phyloP scores from a whole-genome alignment of 1,140 invertebrate species.

The Aphaenogaster rudis region DNA sequence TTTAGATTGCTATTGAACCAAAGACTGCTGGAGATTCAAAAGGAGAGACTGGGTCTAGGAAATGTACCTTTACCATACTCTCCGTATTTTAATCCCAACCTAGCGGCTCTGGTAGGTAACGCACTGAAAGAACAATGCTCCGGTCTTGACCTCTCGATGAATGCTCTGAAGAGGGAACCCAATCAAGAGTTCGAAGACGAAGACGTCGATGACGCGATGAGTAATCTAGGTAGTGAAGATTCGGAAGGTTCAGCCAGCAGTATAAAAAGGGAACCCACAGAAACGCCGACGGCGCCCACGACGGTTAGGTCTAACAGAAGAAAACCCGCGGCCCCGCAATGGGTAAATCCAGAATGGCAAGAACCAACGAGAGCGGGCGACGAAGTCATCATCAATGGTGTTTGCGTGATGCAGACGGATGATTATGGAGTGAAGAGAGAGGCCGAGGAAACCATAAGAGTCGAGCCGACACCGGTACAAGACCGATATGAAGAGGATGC shows the following conservation, averaged over 20 bases:
- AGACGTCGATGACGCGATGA: slow-evolving; percentile 91
- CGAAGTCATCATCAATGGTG: slow-evolving; percentile 96
- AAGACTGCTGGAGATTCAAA: slow-evolving; percentile 94
- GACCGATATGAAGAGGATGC: slow-evolving; percentile 89
- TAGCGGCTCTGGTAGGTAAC: slow-evolving; percentile 90
- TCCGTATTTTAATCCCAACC: slow-evolving; percentile 92
- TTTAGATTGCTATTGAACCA: slow-evolving; percentile 96
- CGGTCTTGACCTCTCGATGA: slow-evolving; percentile 94
- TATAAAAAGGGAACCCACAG: slow-evolving; percentile 88
- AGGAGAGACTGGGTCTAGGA: slow-evolving; percentile 92
- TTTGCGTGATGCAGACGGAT: slow-evolving; percentile 95
- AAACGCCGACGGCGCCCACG: slow-evolving; percentile 85
- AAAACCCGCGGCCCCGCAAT: slow-evolving; percentile 98
- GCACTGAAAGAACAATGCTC: slow-evolving; percentile 92
- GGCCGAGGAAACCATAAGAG: slow-evolving; percentile 90
- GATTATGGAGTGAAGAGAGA: slow-evolving; percentile 90
- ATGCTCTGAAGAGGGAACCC: slow-evolving; percentile 91
- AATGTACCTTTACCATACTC: slow-evolving; percentile 91
- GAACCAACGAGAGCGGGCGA: slow-evolving; percentile 89
- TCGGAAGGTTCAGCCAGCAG: slow-evolving; percentile 87
- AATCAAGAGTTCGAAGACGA: slow-evolving; percentile 91
- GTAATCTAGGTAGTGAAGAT: slow-evolving; percentile 93
- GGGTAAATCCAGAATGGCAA: slow-evolving; percentile 98
- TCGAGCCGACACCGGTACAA: slow-evolving; percentile 91
- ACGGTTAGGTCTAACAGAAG: slow-evolving; percentile 90